Base-by-base conservation (phyloP, 2,113 vertebrate species). In the Channa argus region DNA sequence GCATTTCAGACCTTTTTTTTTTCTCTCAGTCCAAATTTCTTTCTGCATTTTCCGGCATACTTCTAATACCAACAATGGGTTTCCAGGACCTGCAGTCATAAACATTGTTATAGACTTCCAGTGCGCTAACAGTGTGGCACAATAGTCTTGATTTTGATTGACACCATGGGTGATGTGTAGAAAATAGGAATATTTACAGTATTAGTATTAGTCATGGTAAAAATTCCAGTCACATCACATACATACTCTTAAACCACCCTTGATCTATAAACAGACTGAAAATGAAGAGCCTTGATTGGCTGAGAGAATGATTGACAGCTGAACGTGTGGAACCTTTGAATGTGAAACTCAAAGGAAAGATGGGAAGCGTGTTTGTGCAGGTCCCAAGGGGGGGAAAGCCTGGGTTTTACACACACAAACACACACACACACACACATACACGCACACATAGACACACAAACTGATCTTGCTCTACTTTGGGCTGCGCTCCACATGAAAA, bases 251-350 rank as follows among this genome's bases (percentile, higher is more conserved):
- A 91, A 93, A 91, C 90, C 84, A 76, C 51, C 88, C 90, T 93
- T 93, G 92, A 93, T 93, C 92, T 93, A 93, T 93, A 93, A 93
- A 93, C 92, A 93, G 92, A 92, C 90, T 92, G 85, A 76, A 88
- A 86, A 93, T 79, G 89, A 87, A 81, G 76, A 62, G 56, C 68
- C 89, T 90, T 92, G 92, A 93, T 93, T 93, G 92, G 92, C 90
- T 93, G 92, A 86, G 86, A 74, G 88, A 62, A 87, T 93, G 92
- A 93, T 60, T 93, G 92, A 91, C 92, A 93, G 91, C 72, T 92
- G 92, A 91, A 91, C 90, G 91, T 92, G 89, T 88, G 86, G 89
- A 93, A 92, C 90, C 92, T 93, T 93, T 93, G 92, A 93, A 92
- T 92, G 92, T 91, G 89, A 90, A 92, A 93, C 92, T 92, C 92